These are phyloP conservation scores for Lithosia quadra DNA, from an alignment of 2,888 invertebrate species.

Conservation along the genomic window DNA sequence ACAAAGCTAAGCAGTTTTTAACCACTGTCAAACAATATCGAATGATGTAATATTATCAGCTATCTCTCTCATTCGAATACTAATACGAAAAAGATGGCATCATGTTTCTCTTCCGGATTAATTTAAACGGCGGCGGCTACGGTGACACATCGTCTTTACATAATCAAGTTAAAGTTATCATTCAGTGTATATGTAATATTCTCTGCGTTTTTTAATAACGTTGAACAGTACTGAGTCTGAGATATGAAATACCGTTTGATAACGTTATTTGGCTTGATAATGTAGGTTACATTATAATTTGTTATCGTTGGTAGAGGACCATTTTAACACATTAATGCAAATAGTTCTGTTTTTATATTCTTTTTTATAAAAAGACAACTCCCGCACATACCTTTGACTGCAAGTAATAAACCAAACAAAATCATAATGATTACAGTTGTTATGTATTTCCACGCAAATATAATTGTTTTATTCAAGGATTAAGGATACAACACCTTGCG, in stretches of 20 bases:
- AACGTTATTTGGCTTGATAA: constrained; percentile 25
- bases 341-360: too few species aligned
- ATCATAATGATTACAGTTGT: too few species aligned
- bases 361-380: too few species aligned
- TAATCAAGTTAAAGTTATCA: constrained; percentile 2
- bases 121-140: neutral
- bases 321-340: too few species aligned
- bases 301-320: constrained; percentile 24
- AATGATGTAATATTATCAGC: constrained; percentile 5
- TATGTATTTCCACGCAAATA: too few species aligned
- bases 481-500: too few species aligned
- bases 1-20: neutral
- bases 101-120: constrained; percentile 15
- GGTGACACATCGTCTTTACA: constrained; percentile 13
- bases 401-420: too few species aligned
- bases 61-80: neutral
- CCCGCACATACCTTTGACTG: too few species aligned
- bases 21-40: neutral
- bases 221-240: constrained; percentile 10
- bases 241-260: constrained; percentile 15
- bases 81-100: constrained; percentile 8
- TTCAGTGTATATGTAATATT: neutral
- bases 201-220: neutral
- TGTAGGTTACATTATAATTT: constrained; percentile 19
- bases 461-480: too few species aligned